A percentile compares a stretch with the other conserved stretches of the same genome.
These are phyloP conservation scores for Drosophila jambulina DNA, from an alignment of 1,140 invertebrate species.

Conservation along the genomic window DNA sequence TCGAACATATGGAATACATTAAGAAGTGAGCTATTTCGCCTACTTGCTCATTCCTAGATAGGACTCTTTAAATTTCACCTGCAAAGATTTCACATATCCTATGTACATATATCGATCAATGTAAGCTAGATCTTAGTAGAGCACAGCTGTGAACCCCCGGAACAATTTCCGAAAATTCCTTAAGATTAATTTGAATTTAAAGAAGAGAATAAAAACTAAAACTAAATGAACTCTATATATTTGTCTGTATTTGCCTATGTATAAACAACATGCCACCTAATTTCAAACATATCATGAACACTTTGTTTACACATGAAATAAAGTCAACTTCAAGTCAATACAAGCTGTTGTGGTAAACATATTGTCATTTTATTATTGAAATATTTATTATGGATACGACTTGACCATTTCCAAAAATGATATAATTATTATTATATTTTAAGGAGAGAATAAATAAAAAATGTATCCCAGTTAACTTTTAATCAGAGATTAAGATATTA, in stretches of 20 bases:
- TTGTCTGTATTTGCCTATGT: neutral
- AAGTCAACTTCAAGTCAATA: neutral
- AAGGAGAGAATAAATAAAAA: neutral
- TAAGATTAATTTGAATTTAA: slow-evolving; percentile 49
- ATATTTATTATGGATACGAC: neutral
- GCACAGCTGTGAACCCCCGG: slow-evolving; percentile 44
- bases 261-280: neutral
- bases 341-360: neutral
- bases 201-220: slow-evolving; percentile 22
- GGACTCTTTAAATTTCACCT: slow-evolving; percentile 13
- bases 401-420: slow-evolving; percentile 21
- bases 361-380: neutral
- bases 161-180: slow-evolving; percentile 44
- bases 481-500: neutral
- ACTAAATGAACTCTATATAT: slow-evolving; percentile 5
- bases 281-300: slow-evolving; percentile 8
- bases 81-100: slow-evolving; percentile 40
- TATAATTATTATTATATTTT: neutral
- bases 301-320: neutral
- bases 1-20: slow-evolving; percentile 16
- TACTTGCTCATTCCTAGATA: slow-evolving; percentile 20
- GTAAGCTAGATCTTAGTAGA: slow-evolving; percentile 21
- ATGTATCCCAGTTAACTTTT: neutral
- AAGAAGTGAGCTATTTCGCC: neutral
- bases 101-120: slow-evolving; percentile 34